A percentile compares a stretch with the other conserved stretches of the same genome.
These are phyloP conservation scores for Microplitis deprimator DNA, from an alignment of 2,888 invertebrate species.

Conservation along the genomic window DNA sequence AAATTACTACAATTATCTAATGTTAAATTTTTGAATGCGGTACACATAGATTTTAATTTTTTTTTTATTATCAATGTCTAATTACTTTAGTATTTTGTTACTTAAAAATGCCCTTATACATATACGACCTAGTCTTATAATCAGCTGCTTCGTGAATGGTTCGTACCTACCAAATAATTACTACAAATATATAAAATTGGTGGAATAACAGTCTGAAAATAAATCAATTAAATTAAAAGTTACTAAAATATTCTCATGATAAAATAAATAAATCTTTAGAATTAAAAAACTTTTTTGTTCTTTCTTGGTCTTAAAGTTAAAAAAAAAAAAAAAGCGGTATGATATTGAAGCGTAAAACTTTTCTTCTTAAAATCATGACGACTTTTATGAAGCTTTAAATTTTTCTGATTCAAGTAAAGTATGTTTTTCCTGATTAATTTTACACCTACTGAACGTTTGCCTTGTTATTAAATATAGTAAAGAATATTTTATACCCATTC, in stretches of 20 bases:
- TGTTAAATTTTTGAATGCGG: no score
- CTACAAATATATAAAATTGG: no score
- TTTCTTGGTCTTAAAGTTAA: neutral
- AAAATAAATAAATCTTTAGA: neutral
- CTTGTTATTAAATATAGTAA: slow-evolving; percentile 8
- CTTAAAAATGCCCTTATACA: no score
- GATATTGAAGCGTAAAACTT: neutral
- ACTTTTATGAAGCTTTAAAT: neutral
- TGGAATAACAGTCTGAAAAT: neutral
- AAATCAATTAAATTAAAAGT: neutral
- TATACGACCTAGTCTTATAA: no score
- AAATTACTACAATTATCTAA: no score
- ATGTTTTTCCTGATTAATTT: neutral
- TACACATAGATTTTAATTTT: no score
- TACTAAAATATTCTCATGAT: neutral
- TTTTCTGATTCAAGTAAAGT: neutral
- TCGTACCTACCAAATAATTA: no score
- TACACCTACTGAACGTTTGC: neutral
- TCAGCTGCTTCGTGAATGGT: no score
- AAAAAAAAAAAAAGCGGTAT: neutral
- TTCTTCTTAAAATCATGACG: neutral
- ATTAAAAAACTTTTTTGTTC: neutral
- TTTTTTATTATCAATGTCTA: no score
- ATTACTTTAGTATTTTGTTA: no score
- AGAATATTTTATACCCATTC: neutral